A percentile compares a stretch with the other conserved stretches of the same genome.
These are phyloP conservation scores for Semnopithecus entellus DNA, from an alignment of 2,113 vertebrate species.

Conservation along the genomic window DNA sequence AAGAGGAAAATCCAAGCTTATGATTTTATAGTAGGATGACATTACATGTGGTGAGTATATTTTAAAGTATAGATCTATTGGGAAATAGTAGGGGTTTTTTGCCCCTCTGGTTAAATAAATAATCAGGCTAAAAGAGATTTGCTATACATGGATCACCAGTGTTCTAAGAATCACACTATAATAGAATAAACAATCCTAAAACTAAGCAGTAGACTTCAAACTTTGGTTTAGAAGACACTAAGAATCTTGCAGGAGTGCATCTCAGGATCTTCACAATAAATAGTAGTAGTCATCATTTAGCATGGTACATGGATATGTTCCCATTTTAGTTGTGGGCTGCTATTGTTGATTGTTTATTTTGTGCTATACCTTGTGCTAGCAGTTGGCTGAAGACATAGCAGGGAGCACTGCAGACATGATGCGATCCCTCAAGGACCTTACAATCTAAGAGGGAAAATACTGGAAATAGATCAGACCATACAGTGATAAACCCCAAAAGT, in stretches of 20 bases:
- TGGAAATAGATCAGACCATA: neutral
- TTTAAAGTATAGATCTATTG: neutral
- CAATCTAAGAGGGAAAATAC: neutral
- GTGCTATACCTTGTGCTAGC: too few species aligned
- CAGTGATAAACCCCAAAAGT: neutral
- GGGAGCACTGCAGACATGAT: neutral
- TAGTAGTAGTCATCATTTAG: neutral
- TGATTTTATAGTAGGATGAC: neutral
- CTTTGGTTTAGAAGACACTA: neutral
- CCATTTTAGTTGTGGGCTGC: neutral
- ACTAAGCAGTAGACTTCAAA: neutral
- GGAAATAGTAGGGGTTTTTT: neutral
- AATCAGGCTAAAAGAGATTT: neutral
- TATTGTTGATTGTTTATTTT: neutral
- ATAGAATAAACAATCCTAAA: neutral
- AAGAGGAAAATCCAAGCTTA: neutral
- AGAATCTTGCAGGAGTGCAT: neutral
- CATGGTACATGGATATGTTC: neutral
- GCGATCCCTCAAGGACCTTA: neutral
- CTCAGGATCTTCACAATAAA: neutral
- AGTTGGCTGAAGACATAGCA: neutral
- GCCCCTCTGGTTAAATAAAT: neutral
- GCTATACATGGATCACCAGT: neutral
- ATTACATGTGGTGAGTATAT: neutral
- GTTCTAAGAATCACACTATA: neutral